Conservation (phyloP, 2,113 vertebrate genomes). For the Aegithalos caudatus region DNA sequence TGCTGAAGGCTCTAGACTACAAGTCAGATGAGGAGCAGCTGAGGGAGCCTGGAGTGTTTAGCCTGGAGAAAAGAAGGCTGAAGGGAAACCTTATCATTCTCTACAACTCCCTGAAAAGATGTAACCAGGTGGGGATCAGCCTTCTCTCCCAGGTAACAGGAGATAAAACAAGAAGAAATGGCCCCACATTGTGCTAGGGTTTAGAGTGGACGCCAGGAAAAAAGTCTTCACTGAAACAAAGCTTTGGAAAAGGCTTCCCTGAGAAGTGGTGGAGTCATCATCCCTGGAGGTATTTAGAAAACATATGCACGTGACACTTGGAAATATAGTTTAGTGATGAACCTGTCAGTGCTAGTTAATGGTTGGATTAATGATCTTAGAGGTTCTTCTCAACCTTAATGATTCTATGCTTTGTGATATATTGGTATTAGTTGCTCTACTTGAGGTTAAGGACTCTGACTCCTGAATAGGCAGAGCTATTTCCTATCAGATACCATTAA, state of each 20-base stretch:
- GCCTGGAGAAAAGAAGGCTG: neutral
- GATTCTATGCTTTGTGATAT: neutral
- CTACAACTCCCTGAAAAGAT: neutral
- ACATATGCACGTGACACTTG: neutral
- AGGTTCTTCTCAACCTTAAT: neutral
- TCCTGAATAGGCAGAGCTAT: neutral
- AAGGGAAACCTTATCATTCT: neutral
- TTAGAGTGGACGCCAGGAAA: neutral
- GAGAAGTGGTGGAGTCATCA: neutral
- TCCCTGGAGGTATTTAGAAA: neutral
- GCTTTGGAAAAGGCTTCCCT: neutral
- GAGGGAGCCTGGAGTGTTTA: neutral
- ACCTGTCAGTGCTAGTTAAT: neutral
- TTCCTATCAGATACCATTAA: neutral
- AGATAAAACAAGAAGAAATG: neutral
- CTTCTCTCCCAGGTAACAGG: neutral
- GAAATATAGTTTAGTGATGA: neutral
- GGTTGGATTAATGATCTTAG: neutral
- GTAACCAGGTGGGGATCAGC: neutral
- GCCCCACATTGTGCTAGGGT: neutral
- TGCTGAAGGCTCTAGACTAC: neutral
- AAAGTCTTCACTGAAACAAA: neutral
- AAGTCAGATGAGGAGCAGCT: neutral
- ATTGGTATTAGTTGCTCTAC: neutral
- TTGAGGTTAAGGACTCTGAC: neutral